phyloP scores from a whole-genome alignment of 2,113 vertebrate species.

The Microtus montanus region DNA sequence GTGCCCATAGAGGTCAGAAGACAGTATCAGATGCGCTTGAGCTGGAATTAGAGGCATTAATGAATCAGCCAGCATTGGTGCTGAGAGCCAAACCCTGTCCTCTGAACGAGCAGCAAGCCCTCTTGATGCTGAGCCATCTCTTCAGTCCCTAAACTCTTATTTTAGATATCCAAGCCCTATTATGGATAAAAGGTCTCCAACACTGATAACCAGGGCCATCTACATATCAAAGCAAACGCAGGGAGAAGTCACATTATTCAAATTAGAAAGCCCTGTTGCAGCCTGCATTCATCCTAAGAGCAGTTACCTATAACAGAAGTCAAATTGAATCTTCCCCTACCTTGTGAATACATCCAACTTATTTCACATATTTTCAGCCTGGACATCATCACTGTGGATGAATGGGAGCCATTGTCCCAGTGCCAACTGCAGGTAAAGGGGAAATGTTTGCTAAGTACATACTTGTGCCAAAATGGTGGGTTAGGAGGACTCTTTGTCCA shows the following conservation, averaged over 20 bases:
- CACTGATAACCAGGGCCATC: neutral
- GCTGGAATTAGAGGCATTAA: no score
- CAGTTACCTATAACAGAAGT: neutral
- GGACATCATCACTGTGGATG: neutral
- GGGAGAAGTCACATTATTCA: neutral
- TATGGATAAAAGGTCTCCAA: neutral
- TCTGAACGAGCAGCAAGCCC: neutral
- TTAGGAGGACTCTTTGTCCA: neutral
- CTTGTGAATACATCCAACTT: neutral
- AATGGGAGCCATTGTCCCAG: neutral
- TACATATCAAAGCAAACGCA: neutral
- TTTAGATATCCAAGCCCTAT: constrained; percentile 15
- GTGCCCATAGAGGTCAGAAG: neutral
- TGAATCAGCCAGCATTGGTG: neutral
- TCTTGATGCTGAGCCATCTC: neutral
- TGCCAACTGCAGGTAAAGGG: neutral
- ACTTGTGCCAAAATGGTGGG: neutral
- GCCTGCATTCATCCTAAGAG: neutral
- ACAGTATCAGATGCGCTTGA: neutral
- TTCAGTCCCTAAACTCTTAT: neutral
- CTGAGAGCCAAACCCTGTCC: neutral
- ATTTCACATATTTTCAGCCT: neutral
- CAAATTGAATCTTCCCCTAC: constrained; percentile 15
- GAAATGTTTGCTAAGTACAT: neutral
- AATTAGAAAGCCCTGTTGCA: constrained; percentile 1